phyloP scores from a whole-genome alignment of 2,888 invertebrate genomes.

The Brachypalpus laphriformis region DNA sequence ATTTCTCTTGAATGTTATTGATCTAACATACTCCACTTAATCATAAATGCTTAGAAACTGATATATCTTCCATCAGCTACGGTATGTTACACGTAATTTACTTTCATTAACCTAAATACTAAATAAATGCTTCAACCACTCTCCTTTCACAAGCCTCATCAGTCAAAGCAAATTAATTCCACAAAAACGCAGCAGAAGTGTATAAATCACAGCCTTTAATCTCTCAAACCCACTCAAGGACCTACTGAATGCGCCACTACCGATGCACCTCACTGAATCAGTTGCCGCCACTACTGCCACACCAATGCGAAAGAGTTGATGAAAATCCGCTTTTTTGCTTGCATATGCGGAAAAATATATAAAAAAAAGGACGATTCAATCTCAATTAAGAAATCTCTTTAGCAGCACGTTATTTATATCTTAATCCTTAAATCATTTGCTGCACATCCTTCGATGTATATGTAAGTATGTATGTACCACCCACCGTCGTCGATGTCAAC shows the following conservation, averaged over 20 bases:
- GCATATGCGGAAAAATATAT: background rate
- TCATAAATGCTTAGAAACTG: too few relatives aligned
- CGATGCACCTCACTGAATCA: constrained; percentile 5
- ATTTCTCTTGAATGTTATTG: too few relatives aligned
- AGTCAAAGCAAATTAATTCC: background rate
- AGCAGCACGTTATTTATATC: constrained; percentile 15
- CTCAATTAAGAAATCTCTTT: constrained; percentile 48
- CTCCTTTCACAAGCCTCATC: background rate
- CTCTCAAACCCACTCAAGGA: constrained; percentile 4
- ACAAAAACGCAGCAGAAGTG: background rate
- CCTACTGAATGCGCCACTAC: background rate
- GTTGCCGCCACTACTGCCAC: background rate
- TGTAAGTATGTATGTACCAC: background rate
- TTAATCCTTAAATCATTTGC: constrained; percentile 30
- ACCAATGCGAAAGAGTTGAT: constrained; percentile 21
- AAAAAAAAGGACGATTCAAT: constrained; percentile 21
- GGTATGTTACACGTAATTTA: background rate
- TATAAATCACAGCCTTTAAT: constrained; percentile 7
- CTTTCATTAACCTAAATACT: constrained; percentile 13
- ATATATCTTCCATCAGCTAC: too few relatives aligned
- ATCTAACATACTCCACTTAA: too few relatives aligned
- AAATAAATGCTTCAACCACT: background rate
- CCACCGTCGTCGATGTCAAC: too few relatives aligned
- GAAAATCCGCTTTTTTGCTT: constrained; percentile 14
- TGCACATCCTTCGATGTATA: background rate